A percentile compares a stretch with the other conserved stretches of the same genome.
Evolutionary conservation across 2,113 vertebrate species (phyloP).

Genomic region (Thunnus thynnus): DNA sequence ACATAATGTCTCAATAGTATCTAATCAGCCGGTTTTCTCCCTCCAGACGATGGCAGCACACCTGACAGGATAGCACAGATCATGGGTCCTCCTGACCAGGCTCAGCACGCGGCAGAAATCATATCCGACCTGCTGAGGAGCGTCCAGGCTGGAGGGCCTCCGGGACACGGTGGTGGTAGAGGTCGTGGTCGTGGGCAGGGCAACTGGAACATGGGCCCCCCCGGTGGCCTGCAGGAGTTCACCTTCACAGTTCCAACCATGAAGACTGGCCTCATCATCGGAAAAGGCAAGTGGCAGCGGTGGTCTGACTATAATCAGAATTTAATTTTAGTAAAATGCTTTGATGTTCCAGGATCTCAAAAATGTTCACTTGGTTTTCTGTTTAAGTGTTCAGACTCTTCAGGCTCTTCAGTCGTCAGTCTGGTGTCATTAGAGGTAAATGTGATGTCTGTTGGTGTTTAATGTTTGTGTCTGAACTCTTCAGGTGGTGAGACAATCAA

Average conservation of each 20-base stretch:
- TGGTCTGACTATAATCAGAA: no score
- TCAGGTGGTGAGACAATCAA: slow-evolving; percentile 98
- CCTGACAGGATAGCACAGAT: slow-evolving; percentile 99
- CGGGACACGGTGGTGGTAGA: slow-evolving; percentile 94
- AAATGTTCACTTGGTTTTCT: not conserved
- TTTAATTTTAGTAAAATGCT: no score
- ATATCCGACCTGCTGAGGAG: slow-evolving; percentile 97
- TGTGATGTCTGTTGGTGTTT: not conserved
- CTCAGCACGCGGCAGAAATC: slow-evolving; percentile 97
- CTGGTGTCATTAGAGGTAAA: no score
- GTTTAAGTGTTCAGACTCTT: not conserved
- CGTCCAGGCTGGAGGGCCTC: slow-evolving; percentile 96
- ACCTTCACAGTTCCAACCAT: slow-evolving; percentile 98
- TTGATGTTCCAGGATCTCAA: no score
- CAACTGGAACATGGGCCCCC: slow-evolving; percentile 99
- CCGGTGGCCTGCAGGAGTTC: slow-evolving; percentile 97
- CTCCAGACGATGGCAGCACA: slow-evolving; percentile 94
- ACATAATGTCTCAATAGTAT: accelerated
- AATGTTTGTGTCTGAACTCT: not conserved
- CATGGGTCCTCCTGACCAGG: slow-evolving; percentile 95
- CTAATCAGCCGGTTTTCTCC: not conserved
- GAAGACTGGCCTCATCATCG: slow-evolving; percentile 98
- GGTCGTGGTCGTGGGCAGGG: slow-evolving; percentile 96
- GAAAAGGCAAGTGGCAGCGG: slow-evolving; percentile 87
- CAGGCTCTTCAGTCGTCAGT: no score